These are phyloP conservation scores for Junonia oenone DNA, from an alignment of 2,888 invertebrate genomes.

Conservation along the genomic window DNA sequence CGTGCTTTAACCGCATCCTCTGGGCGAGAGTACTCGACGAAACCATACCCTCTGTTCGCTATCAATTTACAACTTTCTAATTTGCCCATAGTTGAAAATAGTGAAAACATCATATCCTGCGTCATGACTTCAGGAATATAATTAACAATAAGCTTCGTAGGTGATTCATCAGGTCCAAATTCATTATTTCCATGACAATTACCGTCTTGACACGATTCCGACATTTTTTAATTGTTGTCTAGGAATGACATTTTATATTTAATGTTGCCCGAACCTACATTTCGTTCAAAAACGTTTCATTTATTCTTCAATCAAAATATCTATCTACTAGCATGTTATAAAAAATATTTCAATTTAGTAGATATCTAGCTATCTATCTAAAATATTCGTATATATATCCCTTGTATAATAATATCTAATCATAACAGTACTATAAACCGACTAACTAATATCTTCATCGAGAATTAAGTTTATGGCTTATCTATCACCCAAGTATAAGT, in stretches of 20 bases:
- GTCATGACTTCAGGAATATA: conserved; percentile 80
- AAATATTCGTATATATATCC: too few species aligned
- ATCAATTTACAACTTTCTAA: conserved; percentile 80
- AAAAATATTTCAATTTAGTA: too few species aligned
- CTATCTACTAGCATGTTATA: too few species aligned
- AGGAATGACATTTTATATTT: conserved; percentile 71
- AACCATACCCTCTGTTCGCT: conserved; percentile 78
- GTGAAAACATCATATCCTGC: conserved; percentile 79
- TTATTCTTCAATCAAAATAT: too few species aligned
- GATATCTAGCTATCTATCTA: too few species aligned
- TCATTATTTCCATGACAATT: conserved; percentile 79
- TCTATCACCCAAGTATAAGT: too few species aligned
- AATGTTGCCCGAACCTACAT: conserved; percentile 47
- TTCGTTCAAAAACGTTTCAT: conserved; percentile 48
- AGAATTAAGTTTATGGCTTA: too few species aligned
- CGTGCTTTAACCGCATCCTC: conserved; percentile 75
- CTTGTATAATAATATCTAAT: too few species aligned
- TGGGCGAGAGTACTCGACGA: conserved; percentile 75
- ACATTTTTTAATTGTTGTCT: conserved; percentile 81
- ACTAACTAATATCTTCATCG: too few species aligned
- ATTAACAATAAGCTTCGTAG: conserved; percentile 79
- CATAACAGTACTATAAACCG: too few species aligned
- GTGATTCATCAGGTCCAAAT: conserved; percentile 76
- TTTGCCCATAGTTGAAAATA: conserved; percentile 79
- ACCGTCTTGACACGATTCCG: conserved; percentile 81